Base-by-base conservation (phyloP, 1,140 invertebrate species). In the Latrodectus geometricus region DNA sequence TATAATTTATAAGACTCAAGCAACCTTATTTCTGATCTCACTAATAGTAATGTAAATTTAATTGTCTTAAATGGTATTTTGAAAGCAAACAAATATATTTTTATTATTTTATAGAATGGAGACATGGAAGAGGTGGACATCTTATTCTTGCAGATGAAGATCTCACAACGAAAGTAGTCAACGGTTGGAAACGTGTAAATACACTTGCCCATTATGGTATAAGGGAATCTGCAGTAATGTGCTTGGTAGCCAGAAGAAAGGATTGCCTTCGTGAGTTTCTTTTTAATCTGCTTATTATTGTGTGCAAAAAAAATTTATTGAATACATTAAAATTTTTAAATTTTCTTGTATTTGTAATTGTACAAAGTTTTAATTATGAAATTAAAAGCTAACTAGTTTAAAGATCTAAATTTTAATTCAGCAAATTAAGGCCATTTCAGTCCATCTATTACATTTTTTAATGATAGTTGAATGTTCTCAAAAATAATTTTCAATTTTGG, bases 201-300 rank as follows among this genome's bases (percentile, higher is more conserved):
- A 98, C 97, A 0, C 92, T 98, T 23, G 94, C 95, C 17, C 97
- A 98, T 91, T 98, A 98, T 90, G 96, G 97, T 14, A 95, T 98
- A 7, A 96, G 96, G 90, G 96, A 97, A 90, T 96, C 96, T n/a
- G 96, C 97, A 8, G 94, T 98, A 14, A 97, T 98, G 96, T 97
- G 96, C 4, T 91, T 98, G 65, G 96, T 98, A 89, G 95, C 96
- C 0, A 92, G 95, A 35, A 96, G 97, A 91, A 96, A 96, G 91
- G 95, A 97, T 35, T 77, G 74, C 48, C 61, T 86, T 70, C 83
- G 83, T 86, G 70, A 78, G 83, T 70, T 23, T 9, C 9, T 74
- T 14, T n/a, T 35, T 8, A 70, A 11, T 15, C 23, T 70, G 11
- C 11, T 70, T 70, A 2, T 21, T 11, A 20, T 21, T 70, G 11